Evolutionary conservation across 2,797 vertebrate species (phyloP).

Genomic region (Tadarida brasiliensis): DNA sequence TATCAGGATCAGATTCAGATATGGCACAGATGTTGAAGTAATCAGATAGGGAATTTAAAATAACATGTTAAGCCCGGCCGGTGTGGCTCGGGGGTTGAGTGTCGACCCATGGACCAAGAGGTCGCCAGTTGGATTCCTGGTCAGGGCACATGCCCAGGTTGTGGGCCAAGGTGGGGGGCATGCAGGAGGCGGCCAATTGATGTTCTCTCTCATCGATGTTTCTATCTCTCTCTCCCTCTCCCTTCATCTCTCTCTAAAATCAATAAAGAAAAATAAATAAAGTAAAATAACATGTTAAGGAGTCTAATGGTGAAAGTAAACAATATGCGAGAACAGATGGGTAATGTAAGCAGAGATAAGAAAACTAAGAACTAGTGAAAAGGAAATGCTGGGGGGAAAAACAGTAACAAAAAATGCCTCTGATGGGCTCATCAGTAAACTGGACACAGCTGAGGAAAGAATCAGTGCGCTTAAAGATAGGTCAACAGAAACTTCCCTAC

Average conservation of each 20-base stretch:
- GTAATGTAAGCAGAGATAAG: background rate
- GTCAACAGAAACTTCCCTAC: background rate
- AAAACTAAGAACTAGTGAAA: background rate
- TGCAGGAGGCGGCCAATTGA: too few relatives aligned
- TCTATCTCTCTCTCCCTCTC: too few relatives aligned
- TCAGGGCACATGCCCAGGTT: too few relatives aligned
- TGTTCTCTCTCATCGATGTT: too few relatives aligned
- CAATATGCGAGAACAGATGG: background rate
- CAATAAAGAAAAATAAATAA: too few relatives aligned
- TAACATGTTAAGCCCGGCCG: background rate
- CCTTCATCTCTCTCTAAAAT: too few relatives aligned
- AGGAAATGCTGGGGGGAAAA: slow-evolving; percentile 11
- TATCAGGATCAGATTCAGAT: background rate
- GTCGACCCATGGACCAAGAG: too few relatives aligned
- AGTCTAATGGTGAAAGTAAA: background rate
- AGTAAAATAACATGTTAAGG: too few relatives aligned
- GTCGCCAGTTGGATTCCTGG: too few relatives aligned
- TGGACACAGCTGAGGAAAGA: background rate
- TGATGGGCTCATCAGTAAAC: background rate
- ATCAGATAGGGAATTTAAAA: background rate
- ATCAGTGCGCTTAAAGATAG: background rate
- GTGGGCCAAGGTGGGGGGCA: too few relatives aligned
- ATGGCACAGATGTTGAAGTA: background rate
- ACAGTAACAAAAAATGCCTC: background rate
- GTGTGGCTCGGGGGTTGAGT: too few relatives aligned